phyloP scores from a whole-genome alignment of 2,797 vertebrate genomes.

The Momotus momota region DNA sequence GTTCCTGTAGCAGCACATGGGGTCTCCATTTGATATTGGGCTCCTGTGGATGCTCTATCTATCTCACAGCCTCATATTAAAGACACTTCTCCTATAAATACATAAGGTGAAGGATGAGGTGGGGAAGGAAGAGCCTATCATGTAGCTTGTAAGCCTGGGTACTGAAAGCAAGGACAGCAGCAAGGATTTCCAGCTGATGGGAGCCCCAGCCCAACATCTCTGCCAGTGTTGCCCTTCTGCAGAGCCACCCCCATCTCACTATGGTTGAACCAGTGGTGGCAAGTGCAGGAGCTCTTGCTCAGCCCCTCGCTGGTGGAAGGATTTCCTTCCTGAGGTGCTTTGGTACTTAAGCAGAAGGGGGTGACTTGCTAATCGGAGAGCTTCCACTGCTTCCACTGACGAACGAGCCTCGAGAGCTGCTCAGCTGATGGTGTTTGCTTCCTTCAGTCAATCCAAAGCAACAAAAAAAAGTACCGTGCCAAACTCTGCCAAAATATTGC shows the following conservation, averaged over 20 bases:
- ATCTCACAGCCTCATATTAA: neutral
- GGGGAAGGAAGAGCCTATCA: neutral
- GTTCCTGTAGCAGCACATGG: neutral
- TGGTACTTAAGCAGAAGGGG: neutral
- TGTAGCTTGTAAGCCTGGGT: neutral
- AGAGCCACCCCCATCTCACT: fast-evolving
- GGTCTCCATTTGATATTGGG: neutral
- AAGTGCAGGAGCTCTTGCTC: neutral
- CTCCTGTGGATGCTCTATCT: neutral
- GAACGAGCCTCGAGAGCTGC: fast-evolving
- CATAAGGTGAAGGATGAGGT: neutral
- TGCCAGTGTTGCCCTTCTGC: fast-evolving
- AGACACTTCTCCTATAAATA: neutral
- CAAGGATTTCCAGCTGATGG: neutral
- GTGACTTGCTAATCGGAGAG: neutral
- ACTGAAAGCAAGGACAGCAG: neutral
- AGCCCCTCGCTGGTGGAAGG: neutral
- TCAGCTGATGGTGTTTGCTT: neutral
- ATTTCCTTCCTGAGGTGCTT: neutral
- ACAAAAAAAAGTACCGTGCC: neutral
- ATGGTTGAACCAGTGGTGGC: fast-evolving
- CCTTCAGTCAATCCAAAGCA: neutral
- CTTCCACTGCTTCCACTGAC: neutral
- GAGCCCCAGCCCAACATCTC: neutral
- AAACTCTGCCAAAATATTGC: neutral